Evolutionary conservation across 2,888 invertebrate species (phyloP).

Genomic region (Tetragonula carbonaria): DNA sequence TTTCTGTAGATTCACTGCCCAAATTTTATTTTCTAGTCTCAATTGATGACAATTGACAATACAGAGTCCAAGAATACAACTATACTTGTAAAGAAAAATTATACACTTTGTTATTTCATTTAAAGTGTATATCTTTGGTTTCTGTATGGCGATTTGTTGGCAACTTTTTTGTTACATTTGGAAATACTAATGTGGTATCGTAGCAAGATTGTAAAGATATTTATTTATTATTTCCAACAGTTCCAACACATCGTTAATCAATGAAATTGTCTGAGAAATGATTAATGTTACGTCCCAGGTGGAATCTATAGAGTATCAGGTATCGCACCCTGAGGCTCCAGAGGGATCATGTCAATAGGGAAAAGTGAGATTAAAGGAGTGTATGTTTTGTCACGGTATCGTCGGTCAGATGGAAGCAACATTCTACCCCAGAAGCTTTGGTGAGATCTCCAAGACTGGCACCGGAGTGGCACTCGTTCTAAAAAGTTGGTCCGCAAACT

Average conservation of each 20-base stretch:
- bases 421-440: too few species aligned
- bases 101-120: slow-evolving; percentile 21
- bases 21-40: slow-evolving; percentile 50
- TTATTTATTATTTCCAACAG: slow-evolving; percentile 33
- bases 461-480: too few species aligned
- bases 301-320: too few species aligned
- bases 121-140: slow-evolving; percentile 12
- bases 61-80: slow-evolving; percentile 1
- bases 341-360: too few species aligned
- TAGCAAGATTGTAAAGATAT: slow-evolving; percentile 25
- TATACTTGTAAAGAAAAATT: slow-evolving; percentile 1
- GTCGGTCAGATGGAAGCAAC: too few species aligned
- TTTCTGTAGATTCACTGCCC: slow-evolving; percentile 31
- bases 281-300: slow-evolving; percentile 40
- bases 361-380: too few species aligned
- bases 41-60: slow-evolving; percentile 12
- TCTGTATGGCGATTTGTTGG: slow-evolving; percentile 18
- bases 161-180: not conserved
- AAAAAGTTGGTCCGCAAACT: too few species aligned
- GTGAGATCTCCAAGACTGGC: too few species aligned
- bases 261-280: slow-evolving; percentile 47
- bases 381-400: too few species aligned
- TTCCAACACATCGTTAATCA: slow-evolving; percentile 53
- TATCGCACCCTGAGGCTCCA: too few species aligned
- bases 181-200: not conserved